Evolutionary conservation across 2,888 invertebrate species (phyloP).

Genomic region (Cephus sareptanus): DNA sequence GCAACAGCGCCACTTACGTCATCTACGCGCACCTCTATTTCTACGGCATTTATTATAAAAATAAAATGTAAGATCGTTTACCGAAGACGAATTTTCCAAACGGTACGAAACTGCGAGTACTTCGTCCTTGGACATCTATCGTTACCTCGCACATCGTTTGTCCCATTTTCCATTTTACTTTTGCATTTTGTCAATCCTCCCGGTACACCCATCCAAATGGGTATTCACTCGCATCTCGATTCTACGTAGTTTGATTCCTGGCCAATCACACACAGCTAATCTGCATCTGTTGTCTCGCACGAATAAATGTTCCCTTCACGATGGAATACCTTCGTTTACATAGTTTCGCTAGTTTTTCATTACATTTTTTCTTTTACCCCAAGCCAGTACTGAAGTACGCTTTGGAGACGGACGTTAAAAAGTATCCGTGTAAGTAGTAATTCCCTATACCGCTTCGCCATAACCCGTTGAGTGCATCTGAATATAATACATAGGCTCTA

Average conservation of each 20-base stretch:
- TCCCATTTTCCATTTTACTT: not conserved
- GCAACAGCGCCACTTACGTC: slow-evolving; percentile 45
- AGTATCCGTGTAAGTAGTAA: slow-evolving; percentile 8
- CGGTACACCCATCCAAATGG: not conserved
- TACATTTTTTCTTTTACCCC: slow-evolving; percentile 9
- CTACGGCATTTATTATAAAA: slow-evolving; percentile 53
- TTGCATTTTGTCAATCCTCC: slow-evolving; percentile 12
- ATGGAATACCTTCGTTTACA: too few species aligned
- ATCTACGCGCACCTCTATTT: slow-evolving; percentile 42
- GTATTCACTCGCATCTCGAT: too few species aligned
- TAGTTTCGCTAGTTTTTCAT: slow-evolving; percentile 9
- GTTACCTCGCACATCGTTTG: slow-evolving; percentile 3
- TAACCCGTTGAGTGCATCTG: slow-evolving; percentile 58
- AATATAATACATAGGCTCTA: slow-evolving; percentile 65
- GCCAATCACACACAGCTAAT: too few species aligned
- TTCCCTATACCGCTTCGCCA: slow-evolving; percentile 39
- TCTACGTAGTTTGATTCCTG: too few species aligned
- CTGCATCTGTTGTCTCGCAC: slow-evolving; percentile 11
- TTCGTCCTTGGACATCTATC: not conserved
- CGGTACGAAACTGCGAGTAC: slow-evolving; percentile 17
- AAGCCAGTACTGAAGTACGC: slow-evolving; percentile 10
- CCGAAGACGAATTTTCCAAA: slow-evolving; percentile 49
- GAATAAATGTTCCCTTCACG: too few species aligned
- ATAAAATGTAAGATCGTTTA: slow-evolving; percentile 64
- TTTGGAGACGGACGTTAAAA: slow-evolving; percentile 8